These are phyloP conservation scores for Yponomeuta malinellus DNA, from an alignment of 2,888 invertebrate genomes.

Conservation along the genomic window DNA sequence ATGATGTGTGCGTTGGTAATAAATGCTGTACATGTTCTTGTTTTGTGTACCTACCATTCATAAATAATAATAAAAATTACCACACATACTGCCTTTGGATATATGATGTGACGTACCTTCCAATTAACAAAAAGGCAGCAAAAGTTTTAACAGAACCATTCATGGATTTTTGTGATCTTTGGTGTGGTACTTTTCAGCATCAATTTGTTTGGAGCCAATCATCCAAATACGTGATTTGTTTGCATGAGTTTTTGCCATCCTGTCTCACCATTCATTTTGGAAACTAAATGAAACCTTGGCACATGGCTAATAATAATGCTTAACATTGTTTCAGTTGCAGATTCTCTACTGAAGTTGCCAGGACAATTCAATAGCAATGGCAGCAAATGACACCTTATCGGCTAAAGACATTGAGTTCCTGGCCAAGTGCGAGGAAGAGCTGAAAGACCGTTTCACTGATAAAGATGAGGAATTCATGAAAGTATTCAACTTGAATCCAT, in stretches of 20 bases:
- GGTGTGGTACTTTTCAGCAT: too few species aligned
- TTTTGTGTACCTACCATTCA: neutral
- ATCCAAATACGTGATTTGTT: too few species aligned
- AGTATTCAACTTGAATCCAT: constrained; percentile 51
- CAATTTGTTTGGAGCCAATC: too few species aligned
- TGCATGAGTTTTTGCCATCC: too few species aligned
- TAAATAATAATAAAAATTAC: neutral
- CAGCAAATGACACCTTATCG: constrained; percentile 49
- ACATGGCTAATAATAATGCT: too few species aligned
- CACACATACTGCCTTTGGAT: too few species aligned
- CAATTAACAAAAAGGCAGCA: too few species aligned
- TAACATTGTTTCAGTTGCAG: constrained; percentile 37
- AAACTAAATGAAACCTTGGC: too few species aligned
- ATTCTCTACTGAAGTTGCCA: constrained; percentile 37
- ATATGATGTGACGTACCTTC: too few species aligned
- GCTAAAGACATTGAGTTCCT: constrained; percentile 77
- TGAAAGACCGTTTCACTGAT: constrained; percentile 77
- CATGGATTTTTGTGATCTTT: too few species aligned
- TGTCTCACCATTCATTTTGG: too few species aligned
- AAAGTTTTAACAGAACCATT: too few species aligned
- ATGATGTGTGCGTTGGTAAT: neutral
- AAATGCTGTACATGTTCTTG: neutral
- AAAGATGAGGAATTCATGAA: constrained; percentile 78
- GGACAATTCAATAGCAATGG: constrained; percentile 32
- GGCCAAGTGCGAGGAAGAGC: constrained; percentile 77